Evolutionary conservation across 2,113 vertebrate genomes (phyloP).

Genomic region (Rhadina sibilatrix): DNA sequence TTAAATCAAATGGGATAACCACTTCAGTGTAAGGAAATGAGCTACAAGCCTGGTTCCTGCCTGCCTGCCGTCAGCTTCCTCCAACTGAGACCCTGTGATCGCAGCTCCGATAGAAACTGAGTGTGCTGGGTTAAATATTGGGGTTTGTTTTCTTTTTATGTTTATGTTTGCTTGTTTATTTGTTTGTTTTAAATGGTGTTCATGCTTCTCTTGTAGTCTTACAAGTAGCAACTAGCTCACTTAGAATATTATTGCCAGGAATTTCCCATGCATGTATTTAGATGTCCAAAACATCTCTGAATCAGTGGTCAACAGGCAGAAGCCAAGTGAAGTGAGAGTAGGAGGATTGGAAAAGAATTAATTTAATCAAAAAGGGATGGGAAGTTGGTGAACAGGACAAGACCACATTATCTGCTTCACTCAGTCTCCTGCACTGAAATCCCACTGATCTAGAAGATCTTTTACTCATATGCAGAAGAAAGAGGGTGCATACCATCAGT

Average conservation of each 20-base stretch:
- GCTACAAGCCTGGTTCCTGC: background rate
- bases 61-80: background rate
- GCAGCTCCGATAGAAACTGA: background rate
- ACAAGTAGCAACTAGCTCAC: background rate
- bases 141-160: background rate
- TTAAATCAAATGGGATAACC: background rate
- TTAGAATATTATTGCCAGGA: background rate
- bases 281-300: background rate
- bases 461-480: background rate
- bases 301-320: background rate
- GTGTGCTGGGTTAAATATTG: background rate
- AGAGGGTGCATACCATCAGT: accelerated
- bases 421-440: background rate
- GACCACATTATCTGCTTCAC: background rate
- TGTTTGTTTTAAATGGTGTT: background rate
- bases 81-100: background rate
- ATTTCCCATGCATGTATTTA: background rate
- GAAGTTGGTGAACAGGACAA: accelerated
- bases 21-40: background rate
- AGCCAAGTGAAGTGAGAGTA: background rate
- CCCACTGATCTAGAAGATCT: background rate
- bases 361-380: background rate
- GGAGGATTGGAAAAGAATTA: background rate
- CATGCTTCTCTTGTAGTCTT: background rate
- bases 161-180: background rate